These are phyloP conservation scores for Eurystomus glaucurus DNA, from an alignment of 2,797 vertebrate genomes.

Conservation along the genomic window DNA sequence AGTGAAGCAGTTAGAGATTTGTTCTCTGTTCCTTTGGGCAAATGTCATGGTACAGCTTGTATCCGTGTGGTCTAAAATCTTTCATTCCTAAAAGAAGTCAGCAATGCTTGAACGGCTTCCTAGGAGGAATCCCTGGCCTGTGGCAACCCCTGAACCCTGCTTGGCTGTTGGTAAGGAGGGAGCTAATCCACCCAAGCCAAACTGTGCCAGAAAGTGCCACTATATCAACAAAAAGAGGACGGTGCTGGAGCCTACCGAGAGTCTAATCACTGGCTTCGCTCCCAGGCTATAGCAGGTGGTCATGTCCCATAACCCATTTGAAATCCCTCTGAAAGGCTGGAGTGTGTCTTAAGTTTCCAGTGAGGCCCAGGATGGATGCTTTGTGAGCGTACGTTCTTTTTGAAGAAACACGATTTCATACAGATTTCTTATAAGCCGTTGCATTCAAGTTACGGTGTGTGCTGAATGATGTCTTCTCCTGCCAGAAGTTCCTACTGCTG, in stretches of 20 bases:
- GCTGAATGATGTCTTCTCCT: not conserved
- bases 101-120: not conserved
- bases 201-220: not conserved
- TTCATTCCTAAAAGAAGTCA: not conserved
- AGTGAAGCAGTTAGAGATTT: not conserved
- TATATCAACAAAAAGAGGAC: not conserved
- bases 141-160: not conserved
- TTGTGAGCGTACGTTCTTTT: fast-evolving
- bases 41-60: not conserved
- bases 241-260: not conserved
- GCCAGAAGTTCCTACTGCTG: not conserved
- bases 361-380: not conserved
- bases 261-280: not conserved
- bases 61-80: fast-evolving
- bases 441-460: fast-evolving
- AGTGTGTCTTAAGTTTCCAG: not conserved
- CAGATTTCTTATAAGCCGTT: not conserved
- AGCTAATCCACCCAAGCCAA: not conserved
- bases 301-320: fast-evolving
- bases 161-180: not conserved
- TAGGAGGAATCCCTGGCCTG: not conserved
- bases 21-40: not conserved
- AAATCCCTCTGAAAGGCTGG: not conserved
- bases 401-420: fast-evolving
- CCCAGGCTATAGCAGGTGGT: not conserved